phyloP scores from a whole-genome alignment of 2,797 vertebrate genomes.

The Pseudotriccus pelzelni region DNA sequence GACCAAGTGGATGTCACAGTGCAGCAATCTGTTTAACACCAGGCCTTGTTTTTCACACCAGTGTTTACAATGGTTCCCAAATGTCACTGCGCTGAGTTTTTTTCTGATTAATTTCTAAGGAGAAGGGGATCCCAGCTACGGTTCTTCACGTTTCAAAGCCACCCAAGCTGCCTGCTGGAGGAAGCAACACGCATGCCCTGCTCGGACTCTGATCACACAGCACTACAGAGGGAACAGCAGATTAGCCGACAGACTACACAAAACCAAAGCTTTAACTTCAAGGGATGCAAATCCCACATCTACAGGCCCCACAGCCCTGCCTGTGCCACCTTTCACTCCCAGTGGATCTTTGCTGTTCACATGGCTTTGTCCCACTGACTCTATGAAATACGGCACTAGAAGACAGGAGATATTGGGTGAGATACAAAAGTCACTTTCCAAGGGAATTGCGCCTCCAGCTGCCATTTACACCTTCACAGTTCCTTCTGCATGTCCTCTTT shows the following conservation, averaged over 20 bases:
- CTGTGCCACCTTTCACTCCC: not conserved
- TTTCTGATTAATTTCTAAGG: not conserved
- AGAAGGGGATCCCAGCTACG: accelerated
- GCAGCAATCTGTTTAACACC: not conserved
- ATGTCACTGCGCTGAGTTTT: not conserved
- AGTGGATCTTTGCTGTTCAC: accelerated
- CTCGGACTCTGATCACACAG: too few species aligned
- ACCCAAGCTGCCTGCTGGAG: not conserved
- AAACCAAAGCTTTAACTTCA: not conserved
- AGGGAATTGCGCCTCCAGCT: not conserved
- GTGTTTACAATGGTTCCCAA: not conserved
- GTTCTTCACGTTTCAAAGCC: not conserved
- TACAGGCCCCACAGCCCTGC: not conserved
- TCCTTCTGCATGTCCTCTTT: not conserved
- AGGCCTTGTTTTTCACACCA: not conserved
- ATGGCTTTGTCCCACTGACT: not conserved
- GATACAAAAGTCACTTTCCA: not conserved
- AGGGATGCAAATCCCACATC: accelerated
- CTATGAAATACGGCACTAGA: not conserved
- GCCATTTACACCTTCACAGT: not conserved
- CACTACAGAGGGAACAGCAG: accelerated
- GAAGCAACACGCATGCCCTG: accelerated
- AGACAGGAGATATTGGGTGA: not conserved
- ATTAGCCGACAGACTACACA: not conserved
- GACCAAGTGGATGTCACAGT: accelerated